Evolutionary conservation across 2,888 invertebrate genomes (phyloP).

Genomic region (Phalera bucephala): DNA sequence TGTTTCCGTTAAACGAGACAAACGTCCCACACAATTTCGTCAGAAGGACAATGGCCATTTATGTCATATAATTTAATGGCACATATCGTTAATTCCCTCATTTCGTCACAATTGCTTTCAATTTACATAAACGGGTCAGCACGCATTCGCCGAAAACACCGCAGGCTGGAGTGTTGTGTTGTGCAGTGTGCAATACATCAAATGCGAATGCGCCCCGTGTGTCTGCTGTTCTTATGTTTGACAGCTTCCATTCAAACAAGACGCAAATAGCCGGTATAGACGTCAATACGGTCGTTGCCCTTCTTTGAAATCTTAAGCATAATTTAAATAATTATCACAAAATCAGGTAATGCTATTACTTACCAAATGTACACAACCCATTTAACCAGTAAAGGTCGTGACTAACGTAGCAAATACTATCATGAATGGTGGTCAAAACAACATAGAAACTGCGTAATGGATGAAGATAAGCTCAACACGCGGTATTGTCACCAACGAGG

Average conservation of each 20-base stretch:
- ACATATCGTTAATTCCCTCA: constrained; percentile 29
- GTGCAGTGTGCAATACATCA: constrained; percentile 40
- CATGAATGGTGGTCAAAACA: too few species aligned
- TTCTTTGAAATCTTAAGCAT: constrained; percentile 25
- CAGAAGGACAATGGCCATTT: constrained; percentile 10
- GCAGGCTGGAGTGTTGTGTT: background rate
- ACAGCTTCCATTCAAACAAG: constrained; percentile 59
- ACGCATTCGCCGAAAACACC: background rate
- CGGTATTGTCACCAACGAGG: too few species aligned
- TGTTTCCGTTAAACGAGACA: too few species aligned
- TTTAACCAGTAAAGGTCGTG: too few species aligned
- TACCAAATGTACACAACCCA: too few species aligned
- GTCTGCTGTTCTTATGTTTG: constrained; percentile 58
- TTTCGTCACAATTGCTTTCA: constrained; percentile 40
- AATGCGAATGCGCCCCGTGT: constrained; percentile 44
- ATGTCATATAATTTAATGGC: constrained; percentile 18
- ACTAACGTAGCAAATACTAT: too few species aligned
- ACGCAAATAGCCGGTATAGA: constrained; percentile 60
- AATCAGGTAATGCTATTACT: too few species aligned
- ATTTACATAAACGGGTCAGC: constrained; percentile 43
- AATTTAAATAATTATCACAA: too few species aligned
- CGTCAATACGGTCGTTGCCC: constrained; percentile 66
- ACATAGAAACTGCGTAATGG: too few species aligned
- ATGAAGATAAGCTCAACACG: too few species aligned
- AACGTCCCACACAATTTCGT: constrained; percentile 5